These are phyloP conservation scores for Mongoloraphidia duomilia DNA, from an alignment of 2,888 invertebrate genomes.

Conservation along the genomic window DNA sequence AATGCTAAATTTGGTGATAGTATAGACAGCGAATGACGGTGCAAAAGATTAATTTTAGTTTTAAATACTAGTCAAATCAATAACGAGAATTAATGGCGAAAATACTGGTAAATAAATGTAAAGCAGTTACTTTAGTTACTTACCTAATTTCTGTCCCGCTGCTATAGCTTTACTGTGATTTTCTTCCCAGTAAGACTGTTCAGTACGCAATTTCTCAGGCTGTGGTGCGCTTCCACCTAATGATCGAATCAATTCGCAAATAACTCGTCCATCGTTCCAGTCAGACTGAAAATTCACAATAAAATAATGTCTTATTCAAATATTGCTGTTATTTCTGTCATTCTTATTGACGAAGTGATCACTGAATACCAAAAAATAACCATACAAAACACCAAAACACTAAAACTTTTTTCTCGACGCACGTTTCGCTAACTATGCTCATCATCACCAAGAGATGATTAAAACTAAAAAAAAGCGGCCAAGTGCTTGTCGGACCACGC, in stretches of 20 bases:
- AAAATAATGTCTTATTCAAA: constrained; percentile 2
- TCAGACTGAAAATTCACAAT: constrained; percentile 53
- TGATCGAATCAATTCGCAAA: constrained; percentile 76
- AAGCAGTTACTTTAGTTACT: too few relatives aligned
- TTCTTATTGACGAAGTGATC: background rate
- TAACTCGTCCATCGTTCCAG: constrained; percentile 89
- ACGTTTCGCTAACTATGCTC: too few relatives aligned
- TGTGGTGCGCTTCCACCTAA: constrained; percentile 78
- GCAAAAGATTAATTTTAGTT: too few relatives aligned
- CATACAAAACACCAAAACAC: too few relatives aligned
- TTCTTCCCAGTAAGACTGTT: constrained; percentile 66
- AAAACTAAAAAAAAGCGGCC: too few relatives aligned
- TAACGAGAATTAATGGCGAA: too few relatives aligned
- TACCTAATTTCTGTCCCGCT: constrained; percentile 51
- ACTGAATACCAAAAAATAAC: too few relatives aligned
- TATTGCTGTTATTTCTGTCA: background rate
- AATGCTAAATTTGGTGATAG: background rate
- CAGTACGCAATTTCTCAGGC: constrained; percentile 62
- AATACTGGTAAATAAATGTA: background rate
- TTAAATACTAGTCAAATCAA: too few relatives aligned
- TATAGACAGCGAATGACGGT: background rate
- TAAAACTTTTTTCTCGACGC: too few relatives aligned
- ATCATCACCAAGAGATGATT: too few relatives aligned
- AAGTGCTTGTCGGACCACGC: too few relatives aligned
- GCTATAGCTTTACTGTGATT: constrained; percentile 66